Evolutionary conservation across 2,113 vertebrate species (phyloP), one percentile per base, ranked within the genome.

Genomic region (Barbus barbus): DNA sequence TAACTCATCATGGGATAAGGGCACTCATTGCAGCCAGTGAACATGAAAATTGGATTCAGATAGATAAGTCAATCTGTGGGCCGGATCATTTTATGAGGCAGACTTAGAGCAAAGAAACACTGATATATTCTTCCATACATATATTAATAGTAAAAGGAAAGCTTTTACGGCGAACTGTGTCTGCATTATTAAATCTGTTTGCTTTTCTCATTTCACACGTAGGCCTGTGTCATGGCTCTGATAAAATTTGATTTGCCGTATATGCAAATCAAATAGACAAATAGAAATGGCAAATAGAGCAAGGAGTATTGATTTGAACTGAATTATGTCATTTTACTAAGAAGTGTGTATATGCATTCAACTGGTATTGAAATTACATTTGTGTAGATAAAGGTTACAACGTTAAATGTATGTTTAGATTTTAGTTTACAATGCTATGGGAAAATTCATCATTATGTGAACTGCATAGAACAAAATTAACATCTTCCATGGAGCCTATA

Each of bases 1-100:
- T 93, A 93, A 93, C 93, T 93, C 92, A 93, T 93, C 91, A 90
- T 86, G 90, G 90, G 91, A 89, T 91, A 91, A 91, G 90, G 89
- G 87, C 44, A 84, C 92, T 93, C 93, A 91, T 89, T 92, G 91
- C 91, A 93, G 91, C 91, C 93, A 93, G 90, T 94, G 92, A 94
- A 93, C 93, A 93, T 91, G 92, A 93, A 94, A 93, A 94, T 93
- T 94, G 93, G 92, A 93, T 94, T 93, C 92, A 92, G 92, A 90
- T 90, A 94, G 92, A 94, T 93, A 94, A 94, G 91, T 93, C 91
- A 93, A 92, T 94, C 92, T 93, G 89, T 90, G 88, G 89, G 72
- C 91, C 67, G 88, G 90, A 92, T 92, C 90, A 88, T 90, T 90
- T 90, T 90, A 91, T 90, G 89, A 87, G 88, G 86, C 78, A 84